These are phyloP conservation scores for Xiphorhynchus elegans DNA, from an alignment of 2,113 vertebrate genomes.

Conservation along the genomic window DNA sequence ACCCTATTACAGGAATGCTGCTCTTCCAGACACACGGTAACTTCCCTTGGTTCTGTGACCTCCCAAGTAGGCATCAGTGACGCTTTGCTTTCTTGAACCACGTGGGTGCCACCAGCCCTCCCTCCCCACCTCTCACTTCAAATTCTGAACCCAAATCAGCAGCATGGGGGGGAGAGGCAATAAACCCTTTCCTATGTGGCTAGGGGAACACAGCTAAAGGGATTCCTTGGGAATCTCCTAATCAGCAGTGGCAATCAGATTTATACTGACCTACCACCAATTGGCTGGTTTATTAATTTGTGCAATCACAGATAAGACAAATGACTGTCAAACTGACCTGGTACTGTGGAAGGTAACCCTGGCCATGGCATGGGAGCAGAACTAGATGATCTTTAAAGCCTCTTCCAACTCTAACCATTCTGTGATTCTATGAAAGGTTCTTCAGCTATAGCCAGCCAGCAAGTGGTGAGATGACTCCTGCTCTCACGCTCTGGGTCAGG, in stretches of 20 bases:
- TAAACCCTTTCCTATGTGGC: background rate
- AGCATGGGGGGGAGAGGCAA: background rate
- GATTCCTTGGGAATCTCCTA: background rate
- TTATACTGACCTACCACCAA: background rate
- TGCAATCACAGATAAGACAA: background rate
- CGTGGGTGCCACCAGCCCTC: background rate
- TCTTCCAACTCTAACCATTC: background rate
- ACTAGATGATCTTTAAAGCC: background rate
- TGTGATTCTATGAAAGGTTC: background rate
- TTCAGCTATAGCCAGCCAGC: background rate
- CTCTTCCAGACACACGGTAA: background rate
- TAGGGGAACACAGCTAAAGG: background rate
- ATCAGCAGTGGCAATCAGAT: background rate
- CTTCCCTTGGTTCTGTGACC: background rate
- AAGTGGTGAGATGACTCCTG: background rate
- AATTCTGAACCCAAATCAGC: background rate
- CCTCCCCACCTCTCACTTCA: background rate
- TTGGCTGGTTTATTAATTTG: background rate
- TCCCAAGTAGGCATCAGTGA: background rate
- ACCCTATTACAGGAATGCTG: rapidly evolving
- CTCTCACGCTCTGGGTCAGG: background rate
- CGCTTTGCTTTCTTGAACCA: background rate
- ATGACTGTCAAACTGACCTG: background rate
- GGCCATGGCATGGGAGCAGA: rapidly evolving
- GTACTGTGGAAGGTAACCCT: background rate